phyloP scores from a whole-genome alignment of 2,888 invertebrate species.

The Operophtera brumata region DNA sequence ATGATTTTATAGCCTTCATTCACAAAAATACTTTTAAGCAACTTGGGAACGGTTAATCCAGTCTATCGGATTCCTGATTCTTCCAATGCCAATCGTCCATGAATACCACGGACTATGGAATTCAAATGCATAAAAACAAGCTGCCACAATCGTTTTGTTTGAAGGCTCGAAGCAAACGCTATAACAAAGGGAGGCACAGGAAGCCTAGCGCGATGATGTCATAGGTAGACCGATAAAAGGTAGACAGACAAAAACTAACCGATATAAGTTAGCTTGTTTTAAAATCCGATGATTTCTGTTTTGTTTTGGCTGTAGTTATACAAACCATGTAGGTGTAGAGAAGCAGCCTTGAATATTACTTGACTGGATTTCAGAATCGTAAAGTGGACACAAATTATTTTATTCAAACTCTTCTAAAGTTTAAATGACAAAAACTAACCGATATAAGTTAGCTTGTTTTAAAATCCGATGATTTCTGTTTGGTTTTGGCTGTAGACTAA shows the following conservation, averaged over 20 bases:
- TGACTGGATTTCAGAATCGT: too few relatives aligned
- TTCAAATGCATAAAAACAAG: slow-evolving; percentile 35
- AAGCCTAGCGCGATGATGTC: slow-evolving; percentile 44
- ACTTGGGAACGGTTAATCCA: too few relatives aligned
- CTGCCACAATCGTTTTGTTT: slow-evolving; percentile 25
- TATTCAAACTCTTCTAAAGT: too few relatives aligned
- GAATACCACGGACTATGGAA: slow-evolving; percentile 12
- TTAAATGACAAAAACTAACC: slow-evolving; percentile 46
- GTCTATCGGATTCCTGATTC: too few relatives aligned
- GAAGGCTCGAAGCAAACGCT: slow-evolving; percentile 31
- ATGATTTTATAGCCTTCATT: too few relatives aligned
- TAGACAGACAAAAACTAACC: slow-evolving; percentile 48
- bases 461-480: slow-evolving; percentile 10
- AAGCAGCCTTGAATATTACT: not conserved
- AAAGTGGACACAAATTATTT: too few relatives aligned
- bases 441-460: slow-evolving; percentile 31
- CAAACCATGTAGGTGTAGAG: not conserved
- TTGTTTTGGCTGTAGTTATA: slow-evolving; percentile 1
- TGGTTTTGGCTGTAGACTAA: not conserved
- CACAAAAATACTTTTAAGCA: too few relatives aligned
- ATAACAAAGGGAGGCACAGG: slow-evolving; percentile 41
- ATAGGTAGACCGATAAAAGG: slow-evolving; percentile 40
- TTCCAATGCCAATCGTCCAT: not conserved
- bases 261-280: slow-evolving; percentile 31
- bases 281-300: slow-evolving; percentile 10